Base-by-base conservation (phyloP, 2,113 vertebrate species). In the Mungos mungo region DNA sequence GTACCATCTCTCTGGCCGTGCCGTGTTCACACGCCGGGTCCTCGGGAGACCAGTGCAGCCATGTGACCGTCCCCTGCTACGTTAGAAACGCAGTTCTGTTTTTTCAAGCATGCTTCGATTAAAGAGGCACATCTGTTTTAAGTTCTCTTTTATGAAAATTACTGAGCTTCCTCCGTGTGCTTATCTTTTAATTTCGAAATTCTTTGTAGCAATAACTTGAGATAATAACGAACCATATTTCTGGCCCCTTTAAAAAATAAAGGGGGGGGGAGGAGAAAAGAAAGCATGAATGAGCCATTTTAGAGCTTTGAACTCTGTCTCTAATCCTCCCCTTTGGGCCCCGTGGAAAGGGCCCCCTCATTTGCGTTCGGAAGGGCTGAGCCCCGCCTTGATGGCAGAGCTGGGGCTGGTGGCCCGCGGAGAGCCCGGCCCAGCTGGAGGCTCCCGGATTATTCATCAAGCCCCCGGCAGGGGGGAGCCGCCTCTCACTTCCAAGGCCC, bases 391-490 rank as follows among this genome's bases (percentile, higher is more conserved):
- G 99, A 99, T 98, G 54, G 27, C 99, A 98, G 98, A 97, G 97
- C 98, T 96, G 98, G 98, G 99, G 98, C 98, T 98, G 98, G 97
- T 98, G 98, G 98, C 97, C 35, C n/a, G 97, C 98, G 98, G 96
- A 69, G 98, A 99, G 98, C 98, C 98, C 71, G 97, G 98, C 98
- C 95, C 97, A 99, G 99, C 98, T 99, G 98, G 99, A 98, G 98
- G 98, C 98, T 99, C 95, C 98, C 97, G 98, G 98, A 98, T 99
- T 98, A 98, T 99, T 99, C 99, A 99, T 99, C 99, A 99, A 65
- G 98, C 95, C 97, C 98, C 98, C 98, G 98, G 99, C 99, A 99
- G 99, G 99, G 97, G 99, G 99, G 99, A 99, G 50, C 98, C 98
- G 98, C 98, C 98, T 98, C 98, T 97, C 98, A 97, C 98, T 98